phyloP scores from a whole-genome alignment of 2,113 vertebrate species.

The Mesitornis unicolor region DNA sequence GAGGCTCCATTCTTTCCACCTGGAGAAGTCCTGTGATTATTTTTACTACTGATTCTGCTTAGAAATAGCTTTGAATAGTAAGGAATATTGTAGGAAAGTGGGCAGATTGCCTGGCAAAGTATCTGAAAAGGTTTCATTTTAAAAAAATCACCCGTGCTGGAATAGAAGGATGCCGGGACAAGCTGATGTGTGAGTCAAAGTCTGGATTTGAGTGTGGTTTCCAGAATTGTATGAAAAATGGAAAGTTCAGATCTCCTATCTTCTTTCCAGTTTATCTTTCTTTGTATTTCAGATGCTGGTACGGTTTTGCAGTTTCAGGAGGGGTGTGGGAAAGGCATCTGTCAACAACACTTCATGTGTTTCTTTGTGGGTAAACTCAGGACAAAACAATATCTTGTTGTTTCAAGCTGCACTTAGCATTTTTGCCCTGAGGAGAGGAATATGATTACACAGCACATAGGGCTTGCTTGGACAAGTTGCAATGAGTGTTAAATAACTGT shows the following conservation, averaged over 20 bases:
- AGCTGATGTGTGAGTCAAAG: neutral
- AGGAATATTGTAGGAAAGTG: neutral
- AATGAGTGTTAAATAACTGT: conserved; percentile 40
- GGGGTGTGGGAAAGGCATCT: neutral
- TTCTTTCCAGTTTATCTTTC: neutral
- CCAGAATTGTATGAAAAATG: neutral
- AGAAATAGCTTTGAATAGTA: neutral
- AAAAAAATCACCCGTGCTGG: neutral
- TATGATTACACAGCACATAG: neutral
- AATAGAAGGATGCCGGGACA: neutral
- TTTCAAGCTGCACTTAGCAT: conserved; percentile 47
- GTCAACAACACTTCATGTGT: neutral
- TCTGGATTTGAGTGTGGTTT: neutral
- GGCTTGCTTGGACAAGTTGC: conserved; percentile 66
- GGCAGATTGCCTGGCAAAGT: neutral
- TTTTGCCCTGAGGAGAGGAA: conserved; percentile 57
- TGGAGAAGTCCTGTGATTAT: neutral
- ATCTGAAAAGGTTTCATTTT: neutral
- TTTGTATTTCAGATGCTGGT: neutral
- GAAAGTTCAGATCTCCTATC: neutral
- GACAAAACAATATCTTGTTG: conserved; percentile 21
- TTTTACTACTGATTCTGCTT: neutral
- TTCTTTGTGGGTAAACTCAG: conserved; percentile 28
- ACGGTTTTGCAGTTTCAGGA: neutral
- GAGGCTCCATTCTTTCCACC: neutral